Percentiles rank a stretch among this genome's conserved stretches.
phyloP scores from a whole-genome alignment of 2,888 invertebrate species.

The Yponomeuta sedellus region DNA sequence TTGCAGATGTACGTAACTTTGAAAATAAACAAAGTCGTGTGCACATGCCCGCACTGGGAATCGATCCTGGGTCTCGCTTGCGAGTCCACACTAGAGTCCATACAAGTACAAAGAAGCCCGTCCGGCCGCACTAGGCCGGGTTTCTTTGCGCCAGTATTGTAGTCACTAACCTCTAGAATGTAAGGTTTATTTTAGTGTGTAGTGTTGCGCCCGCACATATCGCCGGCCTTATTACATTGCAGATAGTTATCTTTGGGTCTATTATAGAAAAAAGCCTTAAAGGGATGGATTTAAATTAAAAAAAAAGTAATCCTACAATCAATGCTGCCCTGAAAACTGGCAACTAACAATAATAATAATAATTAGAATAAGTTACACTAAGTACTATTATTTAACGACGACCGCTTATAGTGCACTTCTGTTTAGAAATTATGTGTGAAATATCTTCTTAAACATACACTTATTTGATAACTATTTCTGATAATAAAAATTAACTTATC shows the following conservation, averaged over 20 bases:
- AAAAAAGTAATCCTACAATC: neutral
- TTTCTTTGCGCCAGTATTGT: no score
- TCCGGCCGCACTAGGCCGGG: no score
- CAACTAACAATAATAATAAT: neutral
- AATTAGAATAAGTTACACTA: constrained; percentile 1
- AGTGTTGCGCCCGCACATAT: neutral
- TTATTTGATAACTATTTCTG: neutral
- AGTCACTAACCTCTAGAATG: no score
- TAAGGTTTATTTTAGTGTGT: no score
- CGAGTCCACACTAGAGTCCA: no score
- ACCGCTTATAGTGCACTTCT: constrained; percentile 4
- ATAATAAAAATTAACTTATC: constrained; percentile 2
- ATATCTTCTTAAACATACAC: constrained; percentile 2
- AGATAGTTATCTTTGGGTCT: neutral
- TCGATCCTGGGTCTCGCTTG: no score
- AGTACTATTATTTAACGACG: neutral
- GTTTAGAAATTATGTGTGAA: constrained; percentile 2
- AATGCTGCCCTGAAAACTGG: neutral
- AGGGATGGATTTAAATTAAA: neutral
- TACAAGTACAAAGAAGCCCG: no score
- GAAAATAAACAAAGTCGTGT: no score
- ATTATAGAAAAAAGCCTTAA: neutral
- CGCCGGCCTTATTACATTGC: no score
- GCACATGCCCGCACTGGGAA: no score
- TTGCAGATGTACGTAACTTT: no score